phyloP scores from a whole-genome alignment of 2,113 vertebrate genomes.

The Grammomys surdaster region DNA sequence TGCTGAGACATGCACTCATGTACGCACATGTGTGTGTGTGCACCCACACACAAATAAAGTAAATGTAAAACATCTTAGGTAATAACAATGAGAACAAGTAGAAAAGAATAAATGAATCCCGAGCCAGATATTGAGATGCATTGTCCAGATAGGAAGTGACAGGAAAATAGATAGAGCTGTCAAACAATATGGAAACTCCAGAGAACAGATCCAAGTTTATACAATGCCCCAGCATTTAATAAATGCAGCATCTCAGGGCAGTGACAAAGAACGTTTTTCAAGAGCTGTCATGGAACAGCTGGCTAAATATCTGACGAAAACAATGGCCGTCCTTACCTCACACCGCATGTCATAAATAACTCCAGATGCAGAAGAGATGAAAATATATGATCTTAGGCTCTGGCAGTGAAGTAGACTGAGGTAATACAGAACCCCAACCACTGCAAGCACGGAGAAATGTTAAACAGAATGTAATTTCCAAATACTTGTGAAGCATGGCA shows the following conservation, averaged over 20 bases:
- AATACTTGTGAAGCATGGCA: constrained; percentile 48
- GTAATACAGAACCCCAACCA: constrained; percentile 33
- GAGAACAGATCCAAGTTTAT: constrained; percentile 38
- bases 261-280: constrained; percentile 46
- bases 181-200: constrained; percentile 51
- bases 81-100: neutral
- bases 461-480: constrained; percentile 29
- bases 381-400: constrained; percentile 43
- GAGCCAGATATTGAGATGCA: neutral
- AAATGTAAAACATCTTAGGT: neutral
- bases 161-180: constrained; percentile 49
- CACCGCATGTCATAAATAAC: constrained; percentile 44
- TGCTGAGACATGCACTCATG: too few relatives aligned
- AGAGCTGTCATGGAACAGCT: constrained; percentile 43
- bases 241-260: constrained; percentile 48
- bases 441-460: constrained; percentile 37
- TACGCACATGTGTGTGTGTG: neutral
- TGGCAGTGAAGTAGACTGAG: constrained; percentile 50
- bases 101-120: neutral
- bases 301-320: constrained; percentile 33
- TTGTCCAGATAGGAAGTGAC: constrained; percentile 30
- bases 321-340: constrained; percentile 66
- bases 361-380: constrained; percentile 51
- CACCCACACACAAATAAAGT: neutral
- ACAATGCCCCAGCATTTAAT: constrained; percentile 38